A percentile compares a stretch with the other conserved stretches of the same genome.
phyloP scores from a whole-genome alignment of 2,888 invertebrate species.

The Drosophila algonquin region DNA sequence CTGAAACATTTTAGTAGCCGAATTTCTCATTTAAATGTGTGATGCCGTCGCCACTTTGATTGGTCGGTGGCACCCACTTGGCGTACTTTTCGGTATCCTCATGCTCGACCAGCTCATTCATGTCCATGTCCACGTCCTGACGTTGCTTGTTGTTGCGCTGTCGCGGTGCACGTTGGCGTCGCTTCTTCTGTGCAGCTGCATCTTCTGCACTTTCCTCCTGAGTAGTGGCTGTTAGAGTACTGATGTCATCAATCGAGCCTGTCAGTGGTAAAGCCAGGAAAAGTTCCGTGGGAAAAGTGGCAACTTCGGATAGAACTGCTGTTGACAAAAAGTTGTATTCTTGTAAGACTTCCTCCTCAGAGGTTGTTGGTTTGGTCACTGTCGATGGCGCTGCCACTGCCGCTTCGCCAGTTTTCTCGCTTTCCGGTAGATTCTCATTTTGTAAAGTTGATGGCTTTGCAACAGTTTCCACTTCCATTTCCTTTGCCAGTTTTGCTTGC shows the following conservation, averaged over 20 bases:
- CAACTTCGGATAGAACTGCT: constrained; percentile 28
- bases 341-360: constrained; percentile 31
- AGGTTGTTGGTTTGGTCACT: constrained; percentile 19
- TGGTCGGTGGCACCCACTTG: constrained; percentile 90
- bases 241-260: neutral
- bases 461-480: constrained; percentile 18
- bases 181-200: constrained; percentile 60
- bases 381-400: constrained; percentile 17
- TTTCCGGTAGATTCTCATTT: constrained; percentile 21
- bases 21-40: constrained; percentile 91
- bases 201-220: constrained; percentile 35
- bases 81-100: constrained; percentile 87
- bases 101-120: constrained; percentile 84
- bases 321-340: constrained; percentile 27
- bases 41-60: constrained; percentile 91
- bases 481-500: neutral
- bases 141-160: constrained; percentile 80
- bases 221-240: neutral
- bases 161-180: constrained; percentile 74
- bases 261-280: constrained; percentile 4
- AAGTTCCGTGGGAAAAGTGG: constrained; percentile 22
- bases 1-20: constrained; percentile 87
- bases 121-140: constrained; percentile 82
- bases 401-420: constrained; percentile 14
- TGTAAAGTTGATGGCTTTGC: constrained; percentile 17